Conservation (phyloP, 2,797 vertebrate species). For the Pogoniulus pusillus region DNA sequence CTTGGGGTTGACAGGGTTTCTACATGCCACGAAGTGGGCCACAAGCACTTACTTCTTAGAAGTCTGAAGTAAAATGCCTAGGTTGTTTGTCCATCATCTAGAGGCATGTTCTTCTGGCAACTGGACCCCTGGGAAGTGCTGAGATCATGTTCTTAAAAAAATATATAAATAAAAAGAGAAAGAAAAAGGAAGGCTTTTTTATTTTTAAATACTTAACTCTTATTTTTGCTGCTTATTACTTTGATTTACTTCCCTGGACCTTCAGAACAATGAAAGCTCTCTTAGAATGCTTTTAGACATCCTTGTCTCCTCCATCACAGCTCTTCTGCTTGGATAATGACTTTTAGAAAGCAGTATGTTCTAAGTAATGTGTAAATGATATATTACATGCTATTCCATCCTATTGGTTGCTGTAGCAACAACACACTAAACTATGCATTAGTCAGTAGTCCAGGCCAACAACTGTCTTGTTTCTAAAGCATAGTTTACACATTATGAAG, state of each 20-base stretch:
- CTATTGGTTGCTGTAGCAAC: conserved; percentile 46
- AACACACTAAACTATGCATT: not conserved
- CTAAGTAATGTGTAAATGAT: conserved; percentile 21
- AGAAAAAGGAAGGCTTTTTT: not conserved
- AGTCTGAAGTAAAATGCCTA: not conserved
- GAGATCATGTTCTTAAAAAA: not conserved
- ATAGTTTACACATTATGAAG: not conserved
- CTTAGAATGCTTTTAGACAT: not conserved
- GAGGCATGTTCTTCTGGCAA: not conserved
- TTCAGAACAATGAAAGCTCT: conserved; percentile 1
- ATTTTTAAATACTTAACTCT: not conserved
- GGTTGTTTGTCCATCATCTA: not conserved
- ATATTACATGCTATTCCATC: conserved; percentile 5
- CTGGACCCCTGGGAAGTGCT: not conserved
- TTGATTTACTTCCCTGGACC: not conserved
- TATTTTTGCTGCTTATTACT: not conserved
- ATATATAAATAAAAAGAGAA: too few species aligned
- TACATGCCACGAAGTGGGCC: not conserved
- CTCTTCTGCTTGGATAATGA: conserved; percentile 11
- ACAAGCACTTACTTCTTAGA: not conserved
- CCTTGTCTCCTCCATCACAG: not conserved
- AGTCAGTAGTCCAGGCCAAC: not conserved
- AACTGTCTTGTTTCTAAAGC: not conserved
- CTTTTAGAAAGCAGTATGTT: conserved; percentile 9
- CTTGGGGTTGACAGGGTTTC: not conserved